phyloP scores from a whole-genome alignment of 2,113 vertebrate genomes.

The Chaetodon auriga region DNA sequence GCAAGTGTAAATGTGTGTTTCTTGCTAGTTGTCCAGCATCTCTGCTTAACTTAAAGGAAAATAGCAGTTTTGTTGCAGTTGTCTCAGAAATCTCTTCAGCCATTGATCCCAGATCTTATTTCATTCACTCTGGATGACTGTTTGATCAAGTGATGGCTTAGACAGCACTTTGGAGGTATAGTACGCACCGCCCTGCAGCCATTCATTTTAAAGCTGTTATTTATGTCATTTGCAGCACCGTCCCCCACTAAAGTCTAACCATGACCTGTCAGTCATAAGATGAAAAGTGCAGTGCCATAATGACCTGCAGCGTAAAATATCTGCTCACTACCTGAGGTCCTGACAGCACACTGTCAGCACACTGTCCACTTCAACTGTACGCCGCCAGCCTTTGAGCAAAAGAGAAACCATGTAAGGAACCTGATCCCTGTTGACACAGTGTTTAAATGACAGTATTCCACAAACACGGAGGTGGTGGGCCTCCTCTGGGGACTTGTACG shows the following conservation, averaged over 20 bases:
- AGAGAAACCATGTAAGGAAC: constrained; percentile 63
- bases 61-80: constrained; percentile 7
- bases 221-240: constrained; percentile 18
- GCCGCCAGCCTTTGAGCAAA: constrained; percentile 52
- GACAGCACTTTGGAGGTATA: background rate
- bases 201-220: constrained; percentile 24
- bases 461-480: constrained; percentile 71
- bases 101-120: constrained; percentile 45
- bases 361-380: constrained; percentile 43
- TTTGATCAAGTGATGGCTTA: constrained; percentile 24
- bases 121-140: constrained; percentile 11
- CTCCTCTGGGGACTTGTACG: constrained; percentile 67
- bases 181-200: constrained; percentile 15
- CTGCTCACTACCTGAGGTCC: constrained; percentile 35
- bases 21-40: background rate
- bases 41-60: background rate
- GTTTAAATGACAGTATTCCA: constrained; percentile 77
- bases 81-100: constrained; percentile 20
- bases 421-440: constrained; percentile 73
- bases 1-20: background rate
- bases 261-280: constrained; percentile 39
- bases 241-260: background rate
- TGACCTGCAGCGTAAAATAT: constrained; percentile 19
- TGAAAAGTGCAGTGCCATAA: constrained; percentile 19
- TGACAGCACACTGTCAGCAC: constrained; percentile 51